These are phyloP conservation scores for Sympetrum striolatum DNA, from an alignment of 2,888 invertebrate species.

Conservation along the genomic window DNA sequence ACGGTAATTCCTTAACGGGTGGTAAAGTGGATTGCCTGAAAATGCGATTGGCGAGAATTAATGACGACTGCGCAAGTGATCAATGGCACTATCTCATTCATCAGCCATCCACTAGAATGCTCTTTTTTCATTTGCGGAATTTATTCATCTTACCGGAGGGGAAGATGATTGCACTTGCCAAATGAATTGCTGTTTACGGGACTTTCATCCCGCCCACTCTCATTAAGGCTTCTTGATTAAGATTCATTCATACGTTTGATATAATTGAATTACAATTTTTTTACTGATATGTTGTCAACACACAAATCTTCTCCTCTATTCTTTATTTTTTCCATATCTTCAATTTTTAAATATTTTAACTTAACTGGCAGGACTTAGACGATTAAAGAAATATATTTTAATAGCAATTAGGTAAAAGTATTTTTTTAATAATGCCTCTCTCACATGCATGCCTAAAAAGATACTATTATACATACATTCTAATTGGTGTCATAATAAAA, in stretches of 20 bases:
- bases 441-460: too few species aligned
- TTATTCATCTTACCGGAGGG: neutral
- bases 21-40: constrained; percentile 25
- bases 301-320: too few species aligned
- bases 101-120: neutral
- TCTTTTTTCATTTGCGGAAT: neutral
- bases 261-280: too few species aligned
- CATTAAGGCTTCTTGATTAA: neutral
- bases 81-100: constrained; percentile 29
- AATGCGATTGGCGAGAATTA: constrained; percentile 34
- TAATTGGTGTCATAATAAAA: too few species aligned
- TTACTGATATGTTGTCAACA: too few species aligned
- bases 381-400: too few species aligned
- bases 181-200: neutral
- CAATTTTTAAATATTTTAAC: too few species aligned
- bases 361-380: too few species aligned
- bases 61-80: constrained; percentile 11
- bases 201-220: neutral
- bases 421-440: too few species aligned
- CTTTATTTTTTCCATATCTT: too few species aligned
- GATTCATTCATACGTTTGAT: neutral
- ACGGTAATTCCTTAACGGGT: constrained; percentile 34
- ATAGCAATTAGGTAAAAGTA: too few species aligned
- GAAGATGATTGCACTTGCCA: neutral
- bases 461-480: too few species aligned